phyloP scores from a whole-genome alignment of 2,797 vertebrate genomes.

The Orientallactaga sibirica region DNA sequence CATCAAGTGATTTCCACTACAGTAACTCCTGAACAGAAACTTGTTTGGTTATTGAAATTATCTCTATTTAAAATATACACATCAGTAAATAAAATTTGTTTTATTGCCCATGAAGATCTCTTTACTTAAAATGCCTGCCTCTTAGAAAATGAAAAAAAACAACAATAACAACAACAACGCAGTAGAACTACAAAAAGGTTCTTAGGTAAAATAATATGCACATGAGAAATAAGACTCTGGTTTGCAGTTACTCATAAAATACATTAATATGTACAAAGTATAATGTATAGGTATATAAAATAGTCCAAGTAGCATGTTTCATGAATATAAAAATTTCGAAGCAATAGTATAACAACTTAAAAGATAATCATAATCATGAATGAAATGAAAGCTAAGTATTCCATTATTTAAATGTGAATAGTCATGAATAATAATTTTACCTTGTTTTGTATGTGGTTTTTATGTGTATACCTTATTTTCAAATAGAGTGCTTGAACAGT shows the following conservation, averaged over 20 bases:
- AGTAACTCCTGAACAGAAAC: constrained; percentile 43
- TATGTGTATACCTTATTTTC: constrained; percentile 31
- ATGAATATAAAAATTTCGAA: background rate
- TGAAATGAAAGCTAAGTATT: constrained; percentile 18
- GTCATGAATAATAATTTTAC: background rate
- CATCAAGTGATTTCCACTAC: constrained; percentile 57
- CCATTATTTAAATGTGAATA: background rate
- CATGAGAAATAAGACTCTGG: background rate
- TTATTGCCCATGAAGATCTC: constrained; percentile 24
- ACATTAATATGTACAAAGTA: background rate
- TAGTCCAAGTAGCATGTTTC: background rate
- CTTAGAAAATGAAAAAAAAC: constrained; percentile 15
- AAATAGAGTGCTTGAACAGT: background rate
- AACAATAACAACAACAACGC: background rate
- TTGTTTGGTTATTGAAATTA: constrained; percentile 66
- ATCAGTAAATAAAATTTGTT: constrained; percentile 38
- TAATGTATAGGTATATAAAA: background rate
- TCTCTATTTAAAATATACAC: constrained; percentile 52
- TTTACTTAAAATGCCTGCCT: constrained; percentile 42
- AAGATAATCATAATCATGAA: constrained; percentile 10
- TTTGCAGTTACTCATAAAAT: constrained; percentile 14
- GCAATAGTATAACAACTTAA: background rate
- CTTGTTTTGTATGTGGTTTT: background rate
- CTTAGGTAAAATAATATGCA: constrained; percentile 20
- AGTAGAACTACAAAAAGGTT: background rate